Conservation (phyloP, 2,113 vertebrate species). For the Perca fluviatilis region DNA sequence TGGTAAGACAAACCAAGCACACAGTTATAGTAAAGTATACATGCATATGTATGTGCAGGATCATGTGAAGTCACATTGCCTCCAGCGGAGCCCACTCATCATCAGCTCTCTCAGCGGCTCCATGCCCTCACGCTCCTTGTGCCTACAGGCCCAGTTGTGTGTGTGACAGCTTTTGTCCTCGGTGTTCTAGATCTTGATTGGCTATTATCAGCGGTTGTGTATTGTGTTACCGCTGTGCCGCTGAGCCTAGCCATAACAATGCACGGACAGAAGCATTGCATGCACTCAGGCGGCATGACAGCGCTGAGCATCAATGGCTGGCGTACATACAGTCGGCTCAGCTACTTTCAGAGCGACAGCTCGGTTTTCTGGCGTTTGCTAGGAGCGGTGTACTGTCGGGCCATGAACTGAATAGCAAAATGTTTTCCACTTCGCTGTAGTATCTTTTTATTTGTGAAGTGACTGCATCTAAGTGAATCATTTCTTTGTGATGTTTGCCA, state of each 20-base stretch:
- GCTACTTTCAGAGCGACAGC: slow-evolving; percentile 65
- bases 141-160: slow-evolving; percentile 18
- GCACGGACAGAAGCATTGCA: slow-evolving; percentile 68
- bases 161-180: slow-evolving; percentile 79
- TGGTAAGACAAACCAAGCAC: neutral
- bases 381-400: neutral
- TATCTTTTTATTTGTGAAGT: neutral
- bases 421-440: neutral
- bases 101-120: slow-evolving; percentile 44
- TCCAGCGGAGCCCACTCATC: slow-evolving; percentile 10
- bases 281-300: slow-evolving; percentile 30
- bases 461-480: neutral
- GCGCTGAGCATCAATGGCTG: slow-evolving; percentile 59
- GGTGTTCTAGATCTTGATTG: slow-evolving; percentile 85
- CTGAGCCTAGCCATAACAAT: slow-evolving; percentile 81
- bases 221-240: slow-evolving; percentile 82
- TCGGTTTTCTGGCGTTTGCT: slow-evolving; percentile 69
- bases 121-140: slow-evolving; percentile 10
- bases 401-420: neutral
- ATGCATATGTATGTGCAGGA: neutral
- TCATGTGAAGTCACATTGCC: slow-evolving; percentile 10
- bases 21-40: neutral
- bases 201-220: slow-evolving; percentile 78
- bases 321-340: slow-evolving; percentile 68
- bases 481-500: neutral